A percentile compares a stretch with the other conserved stretches of the same genome.
These are phyloP conservation scores for Marisa cornuarietis DNA, from an alignment of 1,140 invertebrate species.

Conservation along the genomic window DNA sequence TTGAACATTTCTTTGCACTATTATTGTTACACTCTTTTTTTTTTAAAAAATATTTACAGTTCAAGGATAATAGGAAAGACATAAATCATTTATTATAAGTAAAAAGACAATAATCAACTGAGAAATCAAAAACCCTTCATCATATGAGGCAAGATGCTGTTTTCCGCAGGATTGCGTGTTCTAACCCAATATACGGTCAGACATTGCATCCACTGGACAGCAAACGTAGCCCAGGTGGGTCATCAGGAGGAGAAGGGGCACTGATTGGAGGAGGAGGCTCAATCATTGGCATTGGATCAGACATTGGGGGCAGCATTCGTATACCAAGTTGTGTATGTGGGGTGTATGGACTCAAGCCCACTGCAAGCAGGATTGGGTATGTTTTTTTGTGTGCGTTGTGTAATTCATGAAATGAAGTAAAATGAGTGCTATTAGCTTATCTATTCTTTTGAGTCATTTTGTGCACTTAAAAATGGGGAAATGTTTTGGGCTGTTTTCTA, in stretches of 20 bases:
- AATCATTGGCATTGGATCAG: constrained; percentile 63
- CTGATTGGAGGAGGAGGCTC: constrained; percentile 60
- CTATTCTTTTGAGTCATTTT: no score
- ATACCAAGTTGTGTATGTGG: constrained; percentile 66
- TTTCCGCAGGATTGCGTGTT: constrained; percentile 54
- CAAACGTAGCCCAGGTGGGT: constrained; percentile 62
- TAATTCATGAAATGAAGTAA: background rate
- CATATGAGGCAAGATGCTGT: background rate
- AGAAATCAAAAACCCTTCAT: no score
- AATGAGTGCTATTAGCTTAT: no score
- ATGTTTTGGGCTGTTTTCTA: background rate
- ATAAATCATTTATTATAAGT: background rate
- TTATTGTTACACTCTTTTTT: no score
- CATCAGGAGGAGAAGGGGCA: constrained; percentile 64
- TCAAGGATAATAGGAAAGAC: no score
- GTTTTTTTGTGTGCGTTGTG: background rate
- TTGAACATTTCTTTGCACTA: no score
- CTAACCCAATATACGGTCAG: constrained; percentile 68
- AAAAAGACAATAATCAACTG: background rate
- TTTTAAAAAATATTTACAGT: no score
- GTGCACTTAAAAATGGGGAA: no score
- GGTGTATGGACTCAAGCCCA: constrained; percentile 64
- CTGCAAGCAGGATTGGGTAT: constrained; percentile 62
- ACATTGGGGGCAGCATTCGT: constrained; percentile 66
- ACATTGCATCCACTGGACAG: constrained; percentile 64